Percentiles rank a stretch among this genome's conserved stretches.
phyloP scores from a whole-genome alignment of 2,113 vertebrate genomes.

The Hymenochirus boettgeri region DNA sequence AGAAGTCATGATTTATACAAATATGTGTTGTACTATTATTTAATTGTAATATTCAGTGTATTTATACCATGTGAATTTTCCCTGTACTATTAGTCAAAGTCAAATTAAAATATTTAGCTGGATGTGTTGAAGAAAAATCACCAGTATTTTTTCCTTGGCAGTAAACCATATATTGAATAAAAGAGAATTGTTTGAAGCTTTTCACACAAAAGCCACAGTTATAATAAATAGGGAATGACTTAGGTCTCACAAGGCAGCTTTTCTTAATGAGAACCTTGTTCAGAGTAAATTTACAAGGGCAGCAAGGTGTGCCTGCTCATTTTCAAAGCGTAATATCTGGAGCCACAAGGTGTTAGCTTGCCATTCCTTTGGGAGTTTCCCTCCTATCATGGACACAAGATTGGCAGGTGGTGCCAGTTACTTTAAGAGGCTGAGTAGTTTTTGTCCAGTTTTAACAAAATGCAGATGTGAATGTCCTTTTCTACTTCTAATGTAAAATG shows the following conservation, averaged over 20 bases:
- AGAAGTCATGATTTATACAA: no score
- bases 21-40: no score
- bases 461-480: constrained; percentile 19
- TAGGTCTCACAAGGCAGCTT: background rate
- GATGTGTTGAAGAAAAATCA: background rate
- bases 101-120: no score
- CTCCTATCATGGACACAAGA: constrained; percentile 20
- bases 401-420: constrained; percentile 27
- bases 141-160: background rate
- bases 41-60: no score
- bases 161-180: background rate
- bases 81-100: no score
- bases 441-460: constrained; percentile 25
- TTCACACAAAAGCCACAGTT: background rate
- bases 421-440: constrained; percentile 20
- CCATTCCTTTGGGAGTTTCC: constrained; percentile 10
- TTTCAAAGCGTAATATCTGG: constrained; percentile 1
- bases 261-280: constrained; percentile 12
- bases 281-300: constrained; percentile 15
- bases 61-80: no score
- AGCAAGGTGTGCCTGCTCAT: background rate
- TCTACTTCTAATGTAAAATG: background rate
- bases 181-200: background rate
- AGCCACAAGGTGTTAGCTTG: constrained; percentile 5
- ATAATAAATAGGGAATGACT: background rate